Base-by-base conservation (phyloP, 2,888 invertebrate species). In the Mesodorylaimus sp. region DNA sequence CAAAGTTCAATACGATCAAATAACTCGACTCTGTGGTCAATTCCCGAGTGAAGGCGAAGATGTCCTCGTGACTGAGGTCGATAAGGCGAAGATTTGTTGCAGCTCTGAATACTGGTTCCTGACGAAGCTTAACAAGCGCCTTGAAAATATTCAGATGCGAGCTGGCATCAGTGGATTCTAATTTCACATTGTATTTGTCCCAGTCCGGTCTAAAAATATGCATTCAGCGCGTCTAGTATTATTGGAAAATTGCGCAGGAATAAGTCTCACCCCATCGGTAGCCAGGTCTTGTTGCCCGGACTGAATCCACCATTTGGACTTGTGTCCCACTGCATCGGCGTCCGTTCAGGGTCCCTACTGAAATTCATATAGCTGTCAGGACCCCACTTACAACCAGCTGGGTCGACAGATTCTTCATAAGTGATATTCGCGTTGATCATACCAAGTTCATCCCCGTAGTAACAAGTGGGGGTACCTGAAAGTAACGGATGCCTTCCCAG, bases 361-460 rank as follows among this genome's bases (percentile, higher is more conserved):
- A 57, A 52, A 24, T 52, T 45, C 32, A 48, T 16, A 50, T 58
- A 62, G 1, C 51, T 37, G 23, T 54, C 49, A 50, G 54, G 50
- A 37, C 59, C 59, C 43, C 46, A 46, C 37, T 54, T 53, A 21
- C 53, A 54, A 1, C 61, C 64, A 43, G 53, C 57, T 1, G 63
- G 61, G 44, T 66, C 66, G 27, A 58, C 54, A 0, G 62, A 61
- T 25, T 60, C 56, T 5, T 60, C 49, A 46, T 56, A 62, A 19
- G 58, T 48, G 38, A 65, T 44, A 21, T 23, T 27, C 16, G 46
- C 42, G 28, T 62, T 57, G 24, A 36, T 48, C 62, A 66, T 59
- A 1, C 59, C 66, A 19, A 68, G 58, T 53, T 68, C 68, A 50
- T 67, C 66, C 26, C 68, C 68, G 54, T 68, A 68, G 57, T 68